Evolutionary conservation across 2,888 invertebrate species (phyloP), one percentile per base, ranked within the genome.

Genomic region (Ernsta delagoae): DNA sequence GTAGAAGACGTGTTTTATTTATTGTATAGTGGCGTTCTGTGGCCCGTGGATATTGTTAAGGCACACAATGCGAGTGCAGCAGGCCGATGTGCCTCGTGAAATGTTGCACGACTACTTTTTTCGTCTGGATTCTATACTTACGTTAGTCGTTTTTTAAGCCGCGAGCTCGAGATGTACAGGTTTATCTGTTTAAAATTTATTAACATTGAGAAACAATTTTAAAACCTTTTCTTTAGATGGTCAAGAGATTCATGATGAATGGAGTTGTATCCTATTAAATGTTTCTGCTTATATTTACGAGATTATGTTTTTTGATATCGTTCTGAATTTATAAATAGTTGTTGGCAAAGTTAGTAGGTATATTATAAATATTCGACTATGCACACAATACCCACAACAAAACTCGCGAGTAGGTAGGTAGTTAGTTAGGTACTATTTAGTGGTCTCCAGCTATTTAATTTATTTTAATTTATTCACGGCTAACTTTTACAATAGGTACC

Each of bases 131-230:
- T 90, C 86, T 91, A 87, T 84, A 92, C 90, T 91, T 89, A 88
- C 87, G 85, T 87, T 91, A 87, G 86, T 92, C 85, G 89, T 92
- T 92, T 92, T 92, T 92, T 91, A 87, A 88, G 86, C 90, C 86
- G 87, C 86, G 87, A 90, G 90, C 89, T 83, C 90, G 87, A 90
- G 91, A 92, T 92, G 92, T 92, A 92, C 92, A 90, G 91, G 92
- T 92, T 92, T 92, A 92, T 92, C 92, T 92, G 89, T 92, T 93
- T 90, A 90, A 92, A 92, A 93, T 92, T 92, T 92, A 93, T 92
- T 92, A 92, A 92, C 92, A 92, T 91, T 87, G 88, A 91, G 90
- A 92, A 93, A 92, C 92, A 91, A 93, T 93, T 92, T 90, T 89
- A 92, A 69, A 91, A 87, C 84, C 87, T 87, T 90, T 89, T 88